A percentile compares a stretch with the other conserved stretches of the same genome.
Evolutionary conservation across 1,140 invertebrate genomes (phyloP).

Genomic region (Cotesia vestalis): DNA sequence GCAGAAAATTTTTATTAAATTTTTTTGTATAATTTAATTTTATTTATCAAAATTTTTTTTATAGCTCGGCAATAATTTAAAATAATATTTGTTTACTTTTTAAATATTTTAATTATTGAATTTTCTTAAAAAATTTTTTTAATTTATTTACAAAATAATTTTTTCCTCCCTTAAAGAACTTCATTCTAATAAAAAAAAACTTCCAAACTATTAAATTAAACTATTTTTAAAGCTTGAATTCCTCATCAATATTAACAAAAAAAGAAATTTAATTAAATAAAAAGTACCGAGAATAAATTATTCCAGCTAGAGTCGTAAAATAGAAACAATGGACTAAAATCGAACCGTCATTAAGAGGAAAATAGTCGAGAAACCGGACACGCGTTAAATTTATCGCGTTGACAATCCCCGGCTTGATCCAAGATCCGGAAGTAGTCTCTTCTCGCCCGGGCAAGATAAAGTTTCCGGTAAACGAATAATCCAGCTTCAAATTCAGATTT

Average conservation of each 20-base stretch:
- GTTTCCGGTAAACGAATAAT: background rate
- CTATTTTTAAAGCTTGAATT: no score
- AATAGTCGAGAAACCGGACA: background rate
- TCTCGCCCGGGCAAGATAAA: background rate
- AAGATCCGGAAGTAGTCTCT: background rate
- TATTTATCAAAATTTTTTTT: no score
- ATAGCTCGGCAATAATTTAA: no score
- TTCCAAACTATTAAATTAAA: no score
- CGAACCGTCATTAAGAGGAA: background rate
- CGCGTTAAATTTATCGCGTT: conserved; percentile 9
- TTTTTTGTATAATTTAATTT: background rate
- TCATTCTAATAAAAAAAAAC: no score
- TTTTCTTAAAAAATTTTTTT: no score
- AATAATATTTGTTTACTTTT: no score
- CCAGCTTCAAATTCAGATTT: no score
- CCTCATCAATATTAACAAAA: no score
- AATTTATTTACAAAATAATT: no score
- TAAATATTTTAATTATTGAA: no score
- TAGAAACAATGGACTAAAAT: conserved; percentile 5
- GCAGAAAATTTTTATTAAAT: background rate
- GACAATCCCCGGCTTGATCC: background rate
- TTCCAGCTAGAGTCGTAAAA: background rate
- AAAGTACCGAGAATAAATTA: background rate
- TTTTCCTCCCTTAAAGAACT: no score
- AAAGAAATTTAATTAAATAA: background rate